Evolutionary conservation across 2,113 vertebrate genomes (phyloP), one percentile per base, ranked within the genome.

Genomic region (Physeter macrocephalus): DNA sequence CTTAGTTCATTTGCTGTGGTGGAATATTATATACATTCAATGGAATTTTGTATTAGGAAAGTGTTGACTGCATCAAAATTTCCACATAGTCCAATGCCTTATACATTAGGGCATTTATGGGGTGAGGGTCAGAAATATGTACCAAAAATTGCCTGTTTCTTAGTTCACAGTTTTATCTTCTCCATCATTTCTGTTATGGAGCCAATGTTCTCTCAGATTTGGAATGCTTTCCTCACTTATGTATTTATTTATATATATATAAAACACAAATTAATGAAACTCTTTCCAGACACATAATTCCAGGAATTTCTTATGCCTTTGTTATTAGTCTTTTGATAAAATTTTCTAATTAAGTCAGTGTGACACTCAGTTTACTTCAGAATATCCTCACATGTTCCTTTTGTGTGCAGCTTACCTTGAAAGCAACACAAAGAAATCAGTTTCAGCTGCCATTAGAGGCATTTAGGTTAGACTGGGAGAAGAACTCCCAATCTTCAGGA

Each of bases 31-130:
- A 94, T 93, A 85, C 74, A 98, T 98, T 97, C 97, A 97, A 88
- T 97, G 98, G 97, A 97, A 98, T 98, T 98, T 98, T 98, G 92
- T 95, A 97, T 98, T 98, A 98, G 93, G 46, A 97, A 97, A 98
- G 96, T 98, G 98, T 98, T 97, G 96, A 98, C 93, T 97, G 43
- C 96, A 95, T 97, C 95, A 98, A 69, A 95, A 96, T 83, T 96
- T 98, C 96, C 78, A 85, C 57, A 97, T 94, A 77, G 89, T 75
- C 81, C 96, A 84, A n/a, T 62, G 87, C 90, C 94, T 96, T 75
- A 92, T 97, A 75, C 81, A 64, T 93, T 90, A 52, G 43, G 92
- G 89, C 64, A 95, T 91, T 97, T 97, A 98, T 80, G 62, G 87
- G 96, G 88, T 92, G 93, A 96, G 69, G 93, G 94, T 90, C 96